phyloP scores from a whole-genome alignment of 2,113 vertebrate species.

The Paramisgurnus dabryanus region DNA sequence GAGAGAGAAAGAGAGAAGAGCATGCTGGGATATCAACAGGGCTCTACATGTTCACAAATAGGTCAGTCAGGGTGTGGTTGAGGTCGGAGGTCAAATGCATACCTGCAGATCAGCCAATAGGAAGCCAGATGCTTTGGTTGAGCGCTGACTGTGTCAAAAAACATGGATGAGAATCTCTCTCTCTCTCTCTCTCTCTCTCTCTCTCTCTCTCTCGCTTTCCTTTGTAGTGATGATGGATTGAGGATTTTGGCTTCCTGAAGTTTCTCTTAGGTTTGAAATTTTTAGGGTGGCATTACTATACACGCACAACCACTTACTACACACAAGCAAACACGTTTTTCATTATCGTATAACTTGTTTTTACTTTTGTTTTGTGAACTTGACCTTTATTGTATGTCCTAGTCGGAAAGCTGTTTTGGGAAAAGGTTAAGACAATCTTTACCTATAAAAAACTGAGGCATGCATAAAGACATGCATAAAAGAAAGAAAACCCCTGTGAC shows the following conservation, averaged over 20 bases:
- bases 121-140: neutral
- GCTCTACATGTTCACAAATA: constrained; percentile 2
- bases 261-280: neutral
- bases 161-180: neutral
- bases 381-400: too few species aligned
- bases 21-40: neutral
- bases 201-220: neutral
- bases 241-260: neutral
- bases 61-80: neutral
- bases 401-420: too few species aligned
- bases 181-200: neutral
- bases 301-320: too few species aligned
- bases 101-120: constrained; percentile 21
- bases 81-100: constrained; percentile 18
- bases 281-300: neutral
- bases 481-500: too few species aligned
- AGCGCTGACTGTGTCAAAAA: constrained; percentile 43
- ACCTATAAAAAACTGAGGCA: too few species aligned
- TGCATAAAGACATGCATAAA: too few species aligned
- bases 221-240: neutral
- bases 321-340: neutral
- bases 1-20: neutral
- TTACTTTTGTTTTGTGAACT: too few species aligned
- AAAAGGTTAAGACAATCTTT: too few species aligned
- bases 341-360: too few species aligned